These are phyloP conservation scores for Myiagra hebetior DNA, from an alignment of 2,113 vertebrate genomes.

Conservation along the genomic window DNA sequence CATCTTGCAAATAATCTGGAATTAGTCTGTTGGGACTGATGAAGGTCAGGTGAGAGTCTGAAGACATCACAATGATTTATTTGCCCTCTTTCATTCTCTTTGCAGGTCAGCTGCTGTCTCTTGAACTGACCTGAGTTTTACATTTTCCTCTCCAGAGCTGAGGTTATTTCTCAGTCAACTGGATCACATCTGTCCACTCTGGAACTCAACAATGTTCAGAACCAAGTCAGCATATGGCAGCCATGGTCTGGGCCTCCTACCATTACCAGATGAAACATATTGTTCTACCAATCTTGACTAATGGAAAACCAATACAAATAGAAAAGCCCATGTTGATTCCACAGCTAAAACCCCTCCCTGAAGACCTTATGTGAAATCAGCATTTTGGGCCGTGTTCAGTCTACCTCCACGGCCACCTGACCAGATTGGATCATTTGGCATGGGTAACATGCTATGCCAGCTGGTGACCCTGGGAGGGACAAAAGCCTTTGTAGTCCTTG, in stretches of 20 bases:
- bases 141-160: not conserved
- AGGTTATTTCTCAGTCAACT: not conserved
- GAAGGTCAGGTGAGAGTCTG: not conserved
- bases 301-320: not conserved
- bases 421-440: not conserved
- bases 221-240: not conserved
- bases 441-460: rapidly evolving
- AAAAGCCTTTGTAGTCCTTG: not conserved
- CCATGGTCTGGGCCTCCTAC: not conserved
- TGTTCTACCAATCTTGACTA: not conserved
- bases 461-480: not conserved
- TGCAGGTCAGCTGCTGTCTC: not conserved
- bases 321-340: not conserved
- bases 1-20: not conserved
- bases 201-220: not conserved
- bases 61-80: not conserved
- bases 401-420: not conserved
- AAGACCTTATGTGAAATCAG: not conserved
- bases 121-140: not conserved
- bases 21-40: not conserved
- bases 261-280: not conserved
- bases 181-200: not conserved
- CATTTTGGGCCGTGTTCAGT: not conserved
- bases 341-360: not conserved
- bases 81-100: not conserved